Conservation (phyloP, 2,797 vertebrate species). For the Manis crassicaudata region DNA sequence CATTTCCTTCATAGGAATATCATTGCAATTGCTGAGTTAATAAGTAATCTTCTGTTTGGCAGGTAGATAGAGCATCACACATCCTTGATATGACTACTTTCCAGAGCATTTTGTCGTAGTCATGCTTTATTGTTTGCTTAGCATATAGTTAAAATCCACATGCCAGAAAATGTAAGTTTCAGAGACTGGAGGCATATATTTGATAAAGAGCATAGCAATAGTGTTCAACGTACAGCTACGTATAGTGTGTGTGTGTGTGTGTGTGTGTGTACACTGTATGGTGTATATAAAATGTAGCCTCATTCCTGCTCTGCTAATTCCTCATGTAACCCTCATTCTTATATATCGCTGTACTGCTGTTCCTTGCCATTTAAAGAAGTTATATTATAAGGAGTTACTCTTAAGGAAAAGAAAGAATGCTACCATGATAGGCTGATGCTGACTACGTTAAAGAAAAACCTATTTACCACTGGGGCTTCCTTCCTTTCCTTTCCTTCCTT, state of each 20-base stretch:
- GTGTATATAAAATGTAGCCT: not conserved
- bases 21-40: not conserved
- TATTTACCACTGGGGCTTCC: not conserved
- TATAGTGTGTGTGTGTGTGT: too few relatives aligned
- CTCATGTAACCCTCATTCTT: too few relatives aligned
- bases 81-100: not conserved
- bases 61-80: not conserved
- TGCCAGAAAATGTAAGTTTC: not conserved
- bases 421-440: not conserved
- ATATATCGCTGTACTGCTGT: too few relatives aligned
- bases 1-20: not conserved
- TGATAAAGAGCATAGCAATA: not conserved
- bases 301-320: not conserved
- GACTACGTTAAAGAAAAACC: conserved; percentile 6
- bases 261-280: not conserved
- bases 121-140: not conserved
- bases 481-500: too few relatives aligned
- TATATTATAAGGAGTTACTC: not conserved
- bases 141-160: not conserved
- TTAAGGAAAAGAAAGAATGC: not conserved
- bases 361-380: not conserved
- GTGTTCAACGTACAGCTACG: not conserved
- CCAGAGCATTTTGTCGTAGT: not conserved
- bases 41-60: not conserved
- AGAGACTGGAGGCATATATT: not conserved